phyloP scores from a whole-genome alignment of 2,888 invertebrate genomes.

The Chloroclysta siterata region DNA sequence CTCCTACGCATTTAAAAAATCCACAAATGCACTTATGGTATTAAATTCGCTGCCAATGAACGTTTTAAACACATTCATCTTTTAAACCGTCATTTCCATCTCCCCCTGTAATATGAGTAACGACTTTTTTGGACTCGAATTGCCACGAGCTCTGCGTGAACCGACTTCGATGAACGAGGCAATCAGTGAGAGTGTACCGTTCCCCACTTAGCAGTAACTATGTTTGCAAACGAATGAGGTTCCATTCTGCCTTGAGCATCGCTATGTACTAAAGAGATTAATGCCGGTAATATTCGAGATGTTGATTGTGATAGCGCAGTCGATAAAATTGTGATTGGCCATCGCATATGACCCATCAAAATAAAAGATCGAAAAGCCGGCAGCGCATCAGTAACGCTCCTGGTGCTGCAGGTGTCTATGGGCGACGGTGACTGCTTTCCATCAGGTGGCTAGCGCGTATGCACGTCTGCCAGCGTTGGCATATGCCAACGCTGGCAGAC shows the following conservation, averaged over 20 bases:
- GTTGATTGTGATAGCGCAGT: not conserved
- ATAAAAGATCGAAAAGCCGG: not conserved
- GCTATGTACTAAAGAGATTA: slow-evolving; percentile 28
- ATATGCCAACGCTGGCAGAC: no score
- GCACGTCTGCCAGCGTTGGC: no score
- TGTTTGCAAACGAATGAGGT: slow-evolving; percentile 52
- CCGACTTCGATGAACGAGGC: slow-evolving; percentile 69
- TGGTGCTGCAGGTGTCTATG: no score
- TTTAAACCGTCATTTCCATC: slow-evolving; percentile 76
- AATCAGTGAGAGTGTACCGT: slow-evolving; percentile 77
- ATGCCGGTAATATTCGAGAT: not conserved
- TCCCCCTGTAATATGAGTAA: slow-evolving; percentile 78
- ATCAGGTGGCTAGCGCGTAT: no score
- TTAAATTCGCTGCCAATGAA: slow-evolving; percentile 77
- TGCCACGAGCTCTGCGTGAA: slow-evolving; percentile 63
- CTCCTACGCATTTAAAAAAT: slow-evolving; percentile 65
- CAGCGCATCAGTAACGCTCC: no score
- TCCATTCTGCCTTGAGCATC: slow-evolving; percentile 26
- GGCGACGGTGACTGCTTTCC: no score
- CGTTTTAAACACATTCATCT: slow-evolving; percentile 70
- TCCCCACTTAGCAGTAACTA: slow-evolving; percentile 49
- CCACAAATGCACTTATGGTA: slow-evolving; percentile 75
- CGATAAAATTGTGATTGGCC: slow-evolving; percentile 3
- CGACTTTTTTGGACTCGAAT: slow-evolving; percentile 69
- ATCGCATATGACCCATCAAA: not conserved